Percentiles rank a stretch among this genome's conserved stretches.
Evolutionary conservation across 1,140 invertebrate genomes (phyloP).

Genomic region (Drosophila orena): DNA sequence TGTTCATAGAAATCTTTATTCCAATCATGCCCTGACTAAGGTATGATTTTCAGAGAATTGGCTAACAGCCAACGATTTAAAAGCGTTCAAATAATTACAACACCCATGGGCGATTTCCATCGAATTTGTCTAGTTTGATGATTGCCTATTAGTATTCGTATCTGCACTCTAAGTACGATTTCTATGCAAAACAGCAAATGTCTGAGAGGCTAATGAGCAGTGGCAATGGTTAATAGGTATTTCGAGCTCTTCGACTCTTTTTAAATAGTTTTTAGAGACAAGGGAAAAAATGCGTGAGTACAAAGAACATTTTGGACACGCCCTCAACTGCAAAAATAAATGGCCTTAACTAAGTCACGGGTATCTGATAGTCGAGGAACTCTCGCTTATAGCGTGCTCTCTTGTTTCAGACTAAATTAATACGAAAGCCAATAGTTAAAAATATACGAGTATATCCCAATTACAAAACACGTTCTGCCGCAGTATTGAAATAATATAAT

Average conservation of each 20-base stretch:
- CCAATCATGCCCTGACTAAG: slow-evolving; percentile 9
- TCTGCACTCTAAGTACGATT: slow-evolving; percentile 24
- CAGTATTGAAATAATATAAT: no score
- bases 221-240: slow-evolving; percentile 21
- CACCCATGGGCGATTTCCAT: slow-evolving; percentile 47
- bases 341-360: no score
- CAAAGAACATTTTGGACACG: no score
- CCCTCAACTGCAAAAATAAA: no score
- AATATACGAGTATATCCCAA: no score
- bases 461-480: no score
- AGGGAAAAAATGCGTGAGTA: slow-evolving; percentile 1
- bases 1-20: slow-evolving; percentile 17
- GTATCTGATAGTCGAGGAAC: no score
- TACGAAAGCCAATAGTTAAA: no score
- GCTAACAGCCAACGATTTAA: slow-evolving; percentile 58
- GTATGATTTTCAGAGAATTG: slow-evolving; percentile 4
- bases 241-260: not conserved
- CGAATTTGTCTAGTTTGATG: slow-evolving; percentile 41
- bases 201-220: slow-evolving; percentile 28
- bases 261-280: slow-evolving; percentile 12
- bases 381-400: no score
- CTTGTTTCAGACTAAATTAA: no score
- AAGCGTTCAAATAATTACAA: slow-evolving; percentile 54
- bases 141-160: slow-evolving; percentile 29
- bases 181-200: slow-evolving; percentile 35